Base-by-base conservation (phyloP, 2,888 invertebrate species). In the Apamea sordens region DNA sequence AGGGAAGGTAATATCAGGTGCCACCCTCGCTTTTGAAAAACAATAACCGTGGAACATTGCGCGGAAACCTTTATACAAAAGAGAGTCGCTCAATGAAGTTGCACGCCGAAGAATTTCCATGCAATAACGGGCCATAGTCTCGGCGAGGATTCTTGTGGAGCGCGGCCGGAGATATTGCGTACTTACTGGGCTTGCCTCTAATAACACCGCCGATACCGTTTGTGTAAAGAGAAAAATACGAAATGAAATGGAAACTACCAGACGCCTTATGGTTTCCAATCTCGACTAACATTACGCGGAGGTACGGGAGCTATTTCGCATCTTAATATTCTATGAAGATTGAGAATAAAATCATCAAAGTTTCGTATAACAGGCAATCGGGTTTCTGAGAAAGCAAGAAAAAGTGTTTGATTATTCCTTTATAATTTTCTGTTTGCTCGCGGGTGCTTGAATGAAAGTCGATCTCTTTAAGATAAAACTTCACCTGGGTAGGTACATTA, bases 41-140 rank as follows among this genome's bases (percentile, higher is more conserved):
- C 96, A 96, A 97, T 97, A 97, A 96, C 94, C 94, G 90, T 91
- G 93, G 94, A 95, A 94, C 94, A 95, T 94, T 92, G 94, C 93
- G 92, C 92, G 93, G 95, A 92, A 94, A 94, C 94, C 95, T 95
- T 95, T 96, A 95, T 94, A 95, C 95, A 94, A 95, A 95, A 95
- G 95, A 90, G 92, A 94, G 94, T 93, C 93, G 92, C 94, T 94
- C 95, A 95, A 96, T 96, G 96, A 95, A 96, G 95, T 96, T 96
- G 96, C 96, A 96, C 95, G 94, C 93, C 94, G 93, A 95, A 94
- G 96, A 95, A 96, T 96, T 95, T 96, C 96, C 96, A 96, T 97
- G 96, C 96, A 96, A 96, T 96, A 96, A 96, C 95, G 94, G 93
- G 90, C 91, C 93, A 93, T 90, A 91, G 93, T 92, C 90, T 93